phyloP scores from a whole-genome alignment of 1,140 invertebrate genomes.

The Bombus terrestris region DNA sequence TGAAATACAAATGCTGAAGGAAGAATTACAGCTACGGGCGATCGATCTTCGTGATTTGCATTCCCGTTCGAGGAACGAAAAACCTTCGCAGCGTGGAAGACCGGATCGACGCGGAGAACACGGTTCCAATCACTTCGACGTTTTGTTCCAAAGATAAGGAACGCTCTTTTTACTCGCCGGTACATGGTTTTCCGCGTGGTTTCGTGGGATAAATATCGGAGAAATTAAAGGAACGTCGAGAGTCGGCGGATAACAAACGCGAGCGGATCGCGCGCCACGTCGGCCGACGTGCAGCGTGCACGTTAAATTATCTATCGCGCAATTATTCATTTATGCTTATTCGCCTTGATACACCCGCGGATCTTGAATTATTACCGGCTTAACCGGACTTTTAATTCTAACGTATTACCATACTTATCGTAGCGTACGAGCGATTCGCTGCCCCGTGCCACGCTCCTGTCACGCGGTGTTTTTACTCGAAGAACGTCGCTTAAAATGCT shows the following conservation, averaged over 20 bases:
- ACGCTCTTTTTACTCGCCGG: neutral
- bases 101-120: constrained; percentile 7
- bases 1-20: constrained; percentile 1
- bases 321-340: constrained; percentile 83
- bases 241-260: constrained; percentile 49
- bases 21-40: neutral
- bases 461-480: constrained; percentile 28
- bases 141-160: neutral
- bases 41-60: neutral
- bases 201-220: constrained; percentile 11
- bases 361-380: constrained; percentile 82
- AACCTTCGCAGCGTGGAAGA: neutral
- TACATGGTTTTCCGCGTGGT: neutral
- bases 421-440: constrained; percentile 68
- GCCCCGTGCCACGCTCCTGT: constrained; percentile 42
- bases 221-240: constrained; percentile 57
- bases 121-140: neutral
- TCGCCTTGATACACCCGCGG: constrained; percentile 79
- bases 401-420: constrained; percentile 81
- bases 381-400: constrained; percentile 80
- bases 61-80: neutral
- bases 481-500: neutral
- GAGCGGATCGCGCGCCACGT: constrained; percentile 46
- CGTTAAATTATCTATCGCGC: constrained; percentile 80
- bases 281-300: constrained; percentile 66